phyloP scores from a whole-genome alignment of 2,888 invertebrate genomes.

The Antheraea yamamai region DNA sequence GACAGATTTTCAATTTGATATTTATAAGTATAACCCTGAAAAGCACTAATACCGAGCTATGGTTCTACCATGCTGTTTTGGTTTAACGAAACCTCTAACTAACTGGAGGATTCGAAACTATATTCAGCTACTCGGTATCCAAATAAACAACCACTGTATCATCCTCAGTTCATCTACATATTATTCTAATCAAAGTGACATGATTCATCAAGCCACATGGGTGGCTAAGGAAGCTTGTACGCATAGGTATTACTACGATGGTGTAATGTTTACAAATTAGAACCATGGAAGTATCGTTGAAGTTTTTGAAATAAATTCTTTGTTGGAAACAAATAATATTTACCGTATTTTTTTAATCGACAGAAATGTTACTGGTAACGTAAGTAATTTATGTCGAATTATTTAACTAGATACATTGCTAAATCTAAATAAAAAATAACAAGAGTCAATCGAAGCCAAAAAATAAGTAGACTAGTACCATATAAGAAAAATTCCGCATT shows the following conservation, averaged over 20 bases:
- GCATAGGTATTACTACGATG: not conserved
- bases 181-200: not conserved
- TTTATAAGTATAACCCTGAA: not conserved
- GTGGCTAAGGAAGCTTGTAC: constrained; percentile 4
- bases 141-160: not conserved
- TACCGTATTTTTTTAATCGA: not conserved
- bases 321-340: not conserved
- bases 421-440: too few species aligned
- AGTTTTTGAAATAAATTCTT: not conserved
- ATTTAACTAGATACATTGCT: not conserved
- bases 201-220: constrained; percentile 1
- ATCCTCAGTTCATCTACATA: not conserved
- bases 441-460: too few species aligned
- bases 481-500: too few species aligned
- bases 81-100: not conserved
- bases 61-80: not conserved
- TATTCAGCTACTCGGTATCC: not conserved
- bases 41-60: not conserved
- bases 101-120: not conserved
- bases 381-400: not conserved
- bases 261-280: constrained; percentile 13
- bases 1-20: not conserved
- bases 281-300: not conserved
- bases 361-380: not conserved
- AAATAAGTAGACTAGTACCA: too few species aligned